A percentile compares a stretch with the other conserved stretches of the same genome.
Evolutionary conservation across 2,797 vertebrate species (phyloP).

Genomic region (Eutrigla gurnardus): DNA sequence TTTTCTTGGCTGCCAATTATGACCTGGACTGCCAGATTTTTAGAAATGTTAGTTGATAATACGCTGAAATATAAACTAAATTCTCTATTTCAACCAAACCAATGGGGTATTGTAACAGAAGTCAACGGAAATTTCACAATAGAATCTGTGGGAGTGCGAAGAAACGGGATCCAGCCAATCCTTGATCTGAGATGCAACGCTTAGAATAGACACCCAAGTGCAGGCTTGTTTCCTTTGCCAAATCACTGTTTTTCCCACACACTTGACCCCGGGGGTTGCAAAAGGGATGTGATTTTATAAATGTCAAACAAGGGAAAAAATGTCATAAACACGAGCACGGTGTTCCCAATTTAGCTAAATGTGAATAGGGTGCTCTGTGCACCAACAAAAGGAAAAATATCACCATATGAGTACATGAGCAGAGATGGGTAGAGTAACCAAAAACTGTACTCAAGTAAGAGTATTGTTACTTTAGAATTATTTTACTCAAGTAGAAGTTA

Average conservation of each 20-base stretch:
- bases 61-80: constrained; percentile 38
- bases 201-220: constrained; percentile 63
- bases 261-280: constrained; percentile 12
- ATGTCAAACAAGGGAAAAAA: constrained; percentile 4
- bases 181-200: constrained; percentile 51
- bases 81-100: constrained; percentile 43
- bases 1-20: constrained; percentile 34
- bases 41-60: constrained; percentile 8
- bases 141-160: constrained; percentile 69
- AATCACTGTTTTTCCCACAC: constrained; percentile 27
- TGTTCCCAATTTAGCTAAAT: neutral
- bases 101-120: constrained; percentile 53
- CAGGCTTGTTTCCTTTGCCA: constrained; percentile 46
- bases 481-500: no score
- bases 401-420: no score
- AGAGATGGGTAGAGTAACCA: no score
- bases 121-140: constrained; percentile 62
- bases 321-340: neutral
- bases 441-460: no score
- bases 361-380: neutral
- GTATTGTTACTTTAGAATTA: no score
- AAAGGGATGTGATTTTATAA: constrained; percentile 18
- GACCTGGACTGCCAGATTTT: constrained; percentile 26
- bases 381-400: neutral
- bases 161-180: constrained; percentile 54